phyloP scores from a whole-genome alignment of 2,797 vertebrate species.

The Heteromormyrus szaboi region DNA sequence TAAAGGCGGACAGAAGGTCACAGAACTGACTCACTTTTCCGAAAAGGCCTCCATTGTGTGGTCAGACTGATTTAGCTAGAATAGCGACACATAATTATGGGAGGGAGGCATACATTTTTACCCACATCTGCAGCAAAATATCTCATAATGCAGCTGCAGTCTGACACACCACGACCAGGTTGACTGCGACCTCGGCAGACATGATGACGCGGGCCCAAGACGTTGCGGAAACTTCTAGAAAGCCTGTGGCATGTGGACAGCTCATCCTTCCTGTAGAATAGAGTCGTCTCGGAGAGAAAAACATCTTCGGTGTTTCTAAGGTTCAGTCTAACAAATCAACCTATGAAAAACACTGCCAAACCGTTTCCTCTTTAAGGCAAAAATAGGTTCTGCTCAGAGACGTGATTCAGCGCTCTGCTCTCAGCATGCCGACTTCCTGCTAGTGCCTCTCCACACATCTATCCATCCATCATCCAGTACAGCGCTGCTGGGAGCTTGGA shows the following conservation, averaged over 20 bases:
- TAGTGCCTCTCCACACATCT: not conserved
- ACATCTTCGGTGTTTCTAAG: not conserved
- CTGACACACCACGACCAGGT: not conserved
- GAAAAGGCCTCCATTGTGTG: not conserved
- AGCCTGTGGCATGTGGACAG: not conserved
- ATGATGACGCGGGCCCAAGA: not conserved
- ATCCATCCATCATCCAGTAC: not conserved
- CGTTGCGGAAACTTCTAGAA: not conserved
- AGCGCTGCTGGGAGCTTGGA: not conserved
- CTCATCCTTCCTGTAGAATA: not conserved
- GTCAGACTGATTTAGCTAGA: not conserved
- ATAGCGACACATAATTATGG: not conserved
- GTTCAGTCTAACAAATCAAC: not conserved
- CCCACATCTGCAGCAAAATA: not conserved
- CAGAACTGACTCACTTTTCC: not conserved
- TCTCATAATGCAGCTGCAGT: not conserved
- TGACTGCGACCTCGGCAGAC: not conserved
- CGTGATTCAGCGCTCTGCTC: not conserved
- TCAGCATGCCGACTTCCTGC: not conserved
- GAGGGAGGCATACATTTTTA: not conserved
- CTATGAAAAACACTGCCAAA: not conserved
- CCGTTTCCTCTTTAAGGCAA: constrained; percentile 12
- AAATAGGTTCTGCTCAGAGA: not conserved
- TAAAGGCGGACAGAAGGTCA: not conserved
- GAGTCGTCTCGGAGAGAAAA: not conserved